phyloP scores from a whole-genome alignment of 1,140 invertebrate species.

The Oppia nitens region DNA sequence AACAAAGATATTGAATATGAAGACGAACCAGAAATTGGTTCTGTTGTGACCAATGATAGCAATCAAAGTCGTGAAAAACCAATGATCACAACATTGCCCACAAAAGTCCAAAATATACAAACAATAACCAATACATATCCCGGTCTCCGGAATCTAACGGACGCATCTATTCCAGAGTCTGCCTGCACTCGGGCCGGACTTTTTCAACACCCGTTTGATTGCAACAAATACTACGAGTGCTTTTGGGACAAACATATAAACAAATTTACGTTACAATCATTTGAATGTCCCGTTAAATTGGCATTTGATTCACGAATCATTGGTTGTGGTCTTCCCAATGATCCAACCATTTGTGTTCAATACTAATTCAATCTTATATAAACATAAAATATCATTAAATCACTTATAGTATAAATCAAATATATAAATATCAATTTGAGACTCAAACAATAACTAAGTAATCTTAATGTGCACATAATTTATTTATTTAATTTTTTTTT shows the following conservation, averaged over 20 bases:
- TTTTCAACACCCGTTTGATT: constrained; percentile 60
- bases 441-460: neutral
- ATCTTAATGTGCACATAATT: neutral
- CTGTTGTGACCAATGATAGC: neutral
- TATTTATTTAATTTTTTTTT: neutral
- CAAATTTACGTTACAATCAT: constrained; percentile 53
- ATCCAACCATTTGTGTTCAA: constrained; percentile 18
- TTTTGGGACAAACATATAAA: constrained; percentile 63
- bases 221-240: constrained; percentile 69
- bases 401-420: no score
- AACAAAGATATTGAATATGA: neutral
- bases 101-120: neutral
- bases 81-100: neutral
- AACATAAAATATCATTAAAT: no score
- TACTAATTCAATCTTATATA: no score
- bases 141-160: constrained; percentile 1
- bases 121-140: neutral
- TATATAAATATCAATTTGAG: neutral
- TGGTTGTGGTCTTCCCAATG: constrained; percentile 36
- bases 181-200: constrained; percentile 58
- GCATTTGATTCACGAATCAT: constrained; percentile 53
- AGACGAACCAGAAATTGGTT: neutral
- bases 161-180: constrained; percentile 17
- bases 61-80: neutral
- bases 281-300: constrained; percentile 56